Base-by-base conservation (phyloP, 2,113 vertebrate genomes). In the Micronisus gabar region DNA sequence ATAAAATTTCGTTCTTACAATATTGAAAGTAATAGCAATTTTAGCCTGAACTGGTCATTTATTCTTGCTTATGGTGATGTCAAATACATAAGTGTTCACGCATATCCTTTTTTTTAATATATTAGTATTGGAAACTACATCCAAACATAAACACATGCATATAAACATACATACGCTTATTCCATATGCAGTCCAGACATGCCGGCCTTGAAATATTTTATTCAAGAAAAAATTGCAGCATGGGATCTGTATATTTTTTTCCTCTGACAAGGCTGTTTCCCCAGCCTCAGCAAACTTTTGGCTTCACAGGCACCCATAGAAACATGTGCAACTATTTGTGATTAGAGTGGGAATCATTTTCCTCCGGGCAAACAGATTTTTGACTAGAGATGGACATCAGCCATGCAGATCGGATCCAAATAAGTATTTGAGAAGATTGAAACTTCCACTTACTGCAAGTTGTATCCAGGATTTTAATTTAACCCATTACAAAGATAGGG, bases 281-380 rank as follows among this genome's bases (percentile, higher is more conserved):
- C 21, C 25, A 29, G 48, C 29, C 50, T 71, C 21, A 81, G 53
- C 43, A 86, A 86, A 61, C 21, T 93, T 93, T 78, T 95, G 91
- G 62, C 87, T 95, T 90, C 86, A 66, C 41, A 94, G 87, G 50
- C 63, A 96, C 90, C 87, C 92, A 38, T 95, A 58, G 76, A 96
- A 72, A 88, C 75, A 70, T 79, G 32, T 86, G 75, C 26, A 87
- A 70, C 47, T 86, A 17, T 95, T 94, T 95, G 61, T 96, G 94
- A 95, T 71, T 96, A 73, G 63, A 97, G n/a, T 48, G 41, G 95
- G 91, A 98, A 97, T 90, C 20, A 38, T 87, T 97, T 95, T 95
- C 93, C 72, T 68, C 71, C 96, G 82, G 65, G 56, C 76, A 93
- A 93, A 96, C 53, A 88, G 87, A 97, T 86, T 92, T 95, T 94